Evolutionary conservation across 2,888 invertebrate species (phyloP).

Genomic region (Alitta virens): DNA sequence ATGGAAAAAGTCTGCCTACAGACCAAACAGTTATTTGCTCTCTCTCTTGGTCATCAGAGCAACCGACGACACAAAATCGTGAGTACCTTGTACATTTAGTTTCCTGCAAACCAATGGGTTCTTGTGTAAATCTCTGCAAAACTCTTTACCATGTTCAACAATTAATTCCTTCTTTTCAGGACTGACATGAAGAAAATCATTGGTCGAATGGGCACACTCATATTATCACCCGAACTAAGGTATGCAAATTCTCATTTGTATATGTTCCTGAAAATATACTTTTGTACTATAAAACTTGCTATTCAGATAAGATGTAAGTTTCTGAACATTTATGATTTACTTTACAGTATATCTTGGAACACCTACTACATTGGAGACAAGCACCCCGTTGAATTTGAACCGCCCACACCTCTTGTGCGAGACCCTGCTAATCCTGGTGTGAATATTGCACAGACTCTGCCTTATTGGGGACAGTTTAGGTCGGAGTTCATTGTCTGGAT

Average conservation of each 20-base stretch:
- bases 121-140: no score
- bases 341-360: constrained; percentile 27
- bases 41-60: constrained; percentile 32
- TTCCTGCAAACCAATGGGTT: no score
- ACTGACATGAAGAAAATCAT: constrained; percentile 27
- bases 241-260: no score
- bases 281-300: no score
- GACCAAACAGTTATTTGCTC: constrained; percentile 31
- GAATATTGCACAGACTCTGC: constrained; percentile 30
- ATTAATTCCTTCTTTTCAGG: constrained; percentile 11
- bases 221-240: constrained; percentile 31
- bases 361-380: constrained; percentile 28
- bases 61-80: constrained; percentile 28
- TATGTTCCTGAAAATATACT: no score
- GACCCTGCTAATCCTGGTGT: constrained; percentile 34
- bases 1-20: constrained; percentile 26
- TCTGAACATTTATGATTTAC: background rate
- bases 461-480: constrained; percentile 35
- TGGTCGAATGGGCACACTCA: constrained; percentile 23
- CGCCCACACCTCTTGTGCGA: constrained; percentile 31
- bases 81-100: no score
- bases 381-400: constrained; percentile 31
- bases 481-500: constrained; percentile 28
- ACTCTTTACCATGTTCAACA: no score
- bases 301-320: no score